A percentile compares a stretch with the other conserved stretches of the same genome.
These are phyloP conservation scores for Petrocephalus microphthalmus DNA, from an alignment of 2,113 vertebrate genomes.

Conservation along the genomic window DNA sequence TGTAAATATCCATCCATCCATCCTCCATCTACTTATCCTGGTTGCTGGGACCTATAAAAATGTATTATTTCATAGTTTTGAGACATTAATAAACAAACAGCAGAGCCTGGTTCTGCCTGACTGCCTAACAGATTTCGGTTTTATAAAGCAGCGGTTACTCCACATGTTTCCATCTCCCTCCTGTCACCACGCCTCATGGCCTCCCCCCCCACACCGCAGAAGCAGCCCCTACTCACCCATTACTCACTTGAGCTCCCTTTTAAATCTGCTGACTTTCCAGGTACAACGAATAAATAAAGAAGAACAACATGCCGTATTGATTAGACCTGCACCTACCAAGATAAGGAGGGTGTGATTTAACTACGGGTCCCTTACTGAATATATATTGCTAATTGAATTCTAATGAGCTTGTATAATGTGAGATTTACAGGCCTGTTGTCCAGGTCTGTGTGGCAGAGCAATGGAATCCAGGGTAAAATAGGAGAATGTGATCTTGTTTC, in stretches of 20 bases:
- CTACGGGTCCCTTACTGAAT: conserved; percentile 43
- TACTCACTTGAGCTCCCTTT: neutral
- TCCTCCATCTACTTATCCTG: neutral
- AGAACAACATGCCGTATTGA: conserved; percentile 31
- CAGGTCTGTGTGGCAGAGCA: conserved; percentile 20
- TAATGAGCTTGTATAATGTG: conserved; percentile 39
- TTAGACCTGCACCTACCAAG: conserved; percentile 41
- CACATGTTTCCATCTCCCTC: neutral
- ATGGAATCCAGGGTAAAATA: conserved; percentile 20
- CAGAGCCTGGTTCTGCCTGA: neutral
- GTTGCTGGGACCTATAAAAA: conserved; percentile 14
- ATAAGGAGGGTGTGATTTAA: conserved; percentile 42
- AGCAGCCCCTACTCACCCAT: neutral
- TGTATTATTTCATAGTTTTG: neutral
- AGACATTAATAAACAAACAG: neutral
- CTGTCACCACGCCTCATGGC: neutral
- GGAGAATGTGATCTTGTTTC: conserved; percentile 1
- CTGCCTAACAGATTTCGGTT: neutral
- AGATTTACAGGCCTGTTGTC: conserved; percentile 40
- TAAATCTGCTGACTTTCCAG: neutral
- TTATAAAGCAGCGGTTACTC: neutral
- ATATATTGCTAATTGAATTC: conserved; percentile 57
- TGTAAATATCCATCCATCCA: neutral
- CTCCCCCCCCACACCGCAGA: neutral
- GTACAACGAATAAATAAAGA: conserved; percentile 39